Evolutionary conservation across 2,888 invertebrate genomes (phyloP).

Genomic region (Pheosia tremula): DNA sequence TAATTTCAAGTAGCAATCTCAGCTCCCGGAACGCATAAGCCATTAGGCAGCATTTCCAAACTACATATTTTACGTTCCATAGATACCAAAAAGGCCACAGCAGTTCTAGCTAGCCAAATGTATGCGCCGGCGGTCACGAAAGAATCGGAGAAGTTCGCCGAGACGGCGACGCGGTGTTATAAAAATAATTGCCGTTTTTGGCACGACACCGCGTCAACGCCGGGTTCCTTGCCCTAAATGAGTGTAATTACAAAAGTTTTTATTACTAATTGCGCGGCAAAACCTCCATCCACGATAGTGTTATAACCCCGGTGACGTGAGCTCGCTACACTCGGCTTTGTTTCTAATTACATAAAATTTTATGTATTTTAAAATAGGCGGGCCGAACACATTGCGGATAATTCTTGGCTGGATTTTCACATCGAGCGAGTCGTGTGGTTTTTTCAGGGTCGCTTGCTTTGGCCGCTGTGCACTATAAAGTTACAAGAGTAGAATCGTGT

Average conservation of each 20-base stretch:
- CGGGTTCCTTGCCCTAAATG: constrained; percentile 75
- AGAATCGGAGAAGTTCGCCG: constrained; percentile 45
- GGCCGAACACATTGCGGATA: constrained; percentile 15
- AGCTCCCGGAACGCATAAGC: not conserved
- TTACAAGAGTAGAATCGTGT: not conserved
- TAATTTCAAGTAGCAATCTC: not conserved
- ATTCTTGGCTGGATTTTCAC: constrained; percentile 8
- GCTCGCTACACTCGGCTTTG: constrained; percentile 44
- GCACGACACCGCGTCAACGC: constrained; percentile 79
- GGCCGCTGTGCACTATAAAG: constrained; percentile 3
- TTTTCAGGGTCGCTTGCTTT: not conserved
- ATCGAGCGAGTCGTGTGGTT: constrained; percentile 6
- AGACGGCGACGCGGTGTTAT: constrained; percentile 56
- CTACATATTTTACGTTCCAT: not conserved
- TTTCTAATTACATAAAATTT: constrained; percentile 51
- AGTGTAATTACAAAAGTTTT: constrained; percentile 83
- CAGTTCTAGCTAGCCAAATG: constrained; percentile 24
- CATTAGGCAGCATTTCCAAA: not conserved
- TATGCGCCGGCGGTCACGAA: constrained; percentile 39
- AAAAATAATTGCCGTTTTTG: constrained; percentile 80
- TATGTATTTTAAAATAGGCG: constrained; percentile 32
- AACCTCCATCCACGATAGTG: constrained; percentile 66
- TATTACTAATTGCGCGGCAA: constrained; percentile 79
- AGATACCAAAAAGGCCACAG: constrained; percentile 14
- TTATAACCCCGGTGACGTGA: constrained; percentile 49